Base-by-base conservation (phyloP, 2,113 vertebrate species). In the Chionodraco myersi region DNA sequence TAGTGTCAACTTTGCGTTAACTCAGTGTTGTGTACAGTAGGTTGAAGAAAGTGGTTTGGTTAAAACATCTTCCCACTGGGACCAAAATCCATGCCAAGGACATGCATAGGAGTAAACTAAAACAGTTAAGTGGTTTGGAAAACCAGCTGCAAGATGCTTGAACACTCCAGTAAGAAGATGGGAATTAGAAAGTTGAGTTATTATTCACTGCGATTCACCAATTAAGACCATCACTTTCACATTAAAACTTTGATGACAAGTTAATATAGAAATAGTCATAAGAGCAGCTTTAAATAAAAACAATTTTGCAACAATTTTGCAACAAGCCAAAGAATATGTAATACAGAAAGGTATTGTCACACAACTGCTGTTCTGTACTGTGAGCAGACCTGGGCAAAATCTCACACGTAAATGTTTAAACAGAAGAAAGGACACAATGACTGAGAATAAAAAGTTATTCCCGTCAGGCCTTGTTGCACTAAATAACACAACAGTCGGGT, bases 401-500 rank as follows among this genome's bases (percentile, higher is more conserved):
- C 7, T 41, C 36, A 41, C 5, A 41, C 3, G 30, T 30, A 30
- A 6, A 41, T 41, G 36, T 41, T 13, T 16, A 54, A 70, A 26
- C 10, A 16, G 47, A 54, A 60, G 45, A 61, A 15, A 6, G 5
- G 13, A 62, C 15, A 72, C 26, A 66, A 34, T 53, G 5, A 53
- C 12, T n/a, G n/a, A 63, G n/a, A 69, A 47, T 30, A 47, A 56
- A 21, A 16, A 48, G 41, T 6, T 41, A 23, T n/a, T 65, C 10
- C 6, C 18, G 41, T 53, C 45, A 68, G 14, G 47, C 0, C 2
- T 51, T 1, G 9, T 53, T 57, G 16, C 21, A 48, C 64, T 36
- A 44, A 26, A 30, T 47, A 67, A 57, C 57, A 56, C 48, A 72
- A 21, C 62, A 65, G 41, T 9, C 41, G 11, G 26, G 58, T 75